Evolutionary conservation across 1,140 invertebrate genomes (phyloP).

Genomic region (Hycleus cichorii): DNA sequence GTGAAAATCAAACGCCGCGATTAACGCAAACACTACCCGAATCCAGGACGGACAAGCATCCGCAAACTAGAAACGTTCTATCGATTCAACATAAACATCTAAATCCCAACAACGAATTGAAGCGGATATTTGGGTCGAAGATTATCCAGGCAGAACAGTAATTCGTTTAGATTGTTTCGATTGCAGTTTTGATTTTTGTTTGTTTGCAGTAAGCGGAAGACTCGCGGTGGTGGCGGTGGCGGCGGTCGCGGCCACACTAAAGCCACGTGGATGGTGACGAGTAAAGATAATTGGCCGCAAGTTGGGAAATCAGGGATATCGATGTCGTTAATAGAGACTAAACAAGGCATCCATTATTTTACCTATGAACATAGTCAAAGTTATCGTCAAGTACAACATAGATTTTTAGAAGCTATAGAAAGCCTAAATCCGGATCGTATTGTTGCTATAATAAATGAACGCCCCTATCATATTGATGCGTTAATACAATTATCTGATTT

Average conservation of each 20-base stretch:
- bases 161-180: conserved; percentile 19
- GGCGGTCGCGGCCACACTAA: conserved; percentile 48
- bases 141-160: conserved; percentile 64
- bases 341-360: conserved; percentile 55
- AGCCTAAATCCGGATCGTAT: conserved; percentile 75
- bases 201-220: conserved; percentile 49
- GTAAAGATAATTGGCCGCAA: conserved; percentile 60
- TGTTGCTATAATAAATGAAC: conserved; percentile 66
- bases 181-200: conserved; percentile 5
- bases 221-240: conserved; percentile 39
- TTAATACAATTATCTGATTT: conserved; percentile 81
- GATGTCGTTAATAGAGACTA: conserved; percentile 58
- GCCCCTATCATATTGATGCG: conserved; percentile 77
- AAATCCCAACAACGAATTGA: conserved; percentile 78
- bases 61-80: conserved; percentile 46
- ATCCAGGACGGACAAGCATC: conserved; percentile 32
- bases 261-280: conserved; percentile 57
- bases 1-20: conserved; percentile 44
- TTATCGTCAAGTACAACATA: conserved; percentile 68
- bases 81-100: conserved; percentile 64
- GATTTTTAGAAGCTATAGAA: conserved; percentile 72
- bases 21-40: conserved; percentile 29
- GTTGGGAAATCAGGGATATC: conserved; percentile 62
- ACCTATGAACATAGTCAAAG: conserved; percentile 69
- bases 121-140: conserved; percentile 76